Evolutionary conservation across 2,888 invertebrate species (phyloP), one percentile per base, ranked within the genome.

Genomic region (Lysandra bellargus): DNA sequence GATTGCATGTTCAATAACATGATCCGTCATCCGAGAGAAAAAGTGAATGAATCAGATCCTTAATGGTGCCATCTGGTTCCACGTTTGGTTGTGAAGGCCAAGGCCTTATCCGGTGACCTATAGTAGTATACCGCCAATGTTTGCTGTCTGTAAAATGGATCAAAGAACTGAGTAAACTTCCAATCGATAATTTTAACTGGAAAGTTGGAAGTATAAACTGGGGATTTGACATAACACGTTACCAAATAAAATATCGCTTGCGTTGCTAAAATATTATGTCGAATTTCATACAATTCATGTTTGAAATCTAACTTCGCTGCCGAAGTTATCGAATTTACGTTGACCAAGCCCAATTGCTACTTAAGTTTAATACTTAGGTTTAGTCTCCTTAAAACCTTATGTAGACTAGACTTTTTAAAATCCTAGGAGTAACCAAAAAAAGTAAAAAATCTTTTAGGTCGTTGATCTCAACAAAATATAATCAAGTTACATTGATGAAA

Each of bases 71-170:
- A 91, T 91, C 91, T 91, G 90, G 88, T 89, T 87, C 90, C 91
- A 90, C 91, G 88, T 92, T 91, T 90, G 88, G 87, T 84, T 90
- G 90, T 87, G 93, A 93, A 94, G 93, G 93, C 88, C 92, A 92
- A 92, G 94, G 93, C 84, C 87, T 87, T 83, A 87, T 87, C 86
- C 87, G 88, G 89, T 89, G 89, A 88, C 88, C 88, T 86, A 81
- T 75, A 57, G 0, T 57, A 1, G 17, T 57, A 14, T 81, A 82
- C 79, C 83, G 82, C 80, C 78, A 80, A 79, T 78, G 74, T 78
- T 80, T 77, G 73, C 23, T 33, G 23, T 69, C 4, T 14, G 4
- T 30, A 37, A 69, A 69, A 33, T 33, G 2, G 69, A 17, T 69
- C 5, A 17, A 4, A 14, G 53, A 1, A 14, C 53, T 53, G 12